Base-by-base conservation (phyloP, 2,113 vertebrate species). In the Orientallactaga bullata region DNA sequence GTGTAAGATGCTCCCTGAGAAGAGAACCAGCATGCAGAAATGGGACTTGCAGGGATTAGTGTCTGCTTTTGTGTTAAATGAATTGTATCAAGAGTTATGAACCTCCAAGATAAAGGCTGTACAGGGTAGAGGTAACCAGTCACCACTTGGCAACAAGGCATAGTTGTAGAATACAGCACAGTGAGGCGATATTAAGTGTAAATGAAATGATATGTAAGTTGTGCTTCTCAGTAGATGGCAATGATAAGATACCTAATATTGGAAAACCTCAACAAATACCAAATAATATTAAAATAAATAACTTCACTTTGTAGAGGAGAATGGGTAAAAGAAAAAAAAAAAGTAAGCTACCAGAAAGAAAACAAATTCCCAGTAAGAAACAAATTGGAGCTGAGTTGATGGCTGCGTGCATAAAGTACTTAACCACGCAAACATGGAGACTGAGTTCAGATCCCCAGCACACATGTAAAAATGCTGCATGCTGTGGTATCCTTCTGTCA, bases 201-300 rank as follows among this genome's bases (percentile, higher is more conserved):
- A 94, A 77, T 94, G 28, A 71, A 72, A n/a, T n/a, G n/a, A 92
- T 35, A 86, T 9, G 71, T 85, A 32, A 6, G 6, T 85, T 85
- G 89, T 32, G 15, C 32, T 85, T 78, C 39, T 21, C 39, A 30
- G 9, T 85, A 51, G 24, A 69, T 87, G 24, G 74, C 79, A 94
- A 73, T 96, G 35, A n/a, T 73, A 58, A 61, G 69, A 93, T 55
- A 37, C 9, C 35, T 79, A 21, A 86, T 9, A n/a, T 24, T 65
- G 82, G 68, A 87, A 89, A 89, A 21, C 58, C n/a, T 87, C 42
- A 94, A 47, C 55, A 95, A 80, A 80, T 80, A 13, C 55, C 58
- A 80, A 61, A 37, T 58, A 47, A 47, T 47, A n/a, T n/a, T n/a
- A 47, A 47, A n/a, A 17, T 2, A 2, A 81, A 63, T 35, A 81